Conservation (phyloP, 2,797 vertebrate genomes). For the Rhinogobio ventralis region DNA sequence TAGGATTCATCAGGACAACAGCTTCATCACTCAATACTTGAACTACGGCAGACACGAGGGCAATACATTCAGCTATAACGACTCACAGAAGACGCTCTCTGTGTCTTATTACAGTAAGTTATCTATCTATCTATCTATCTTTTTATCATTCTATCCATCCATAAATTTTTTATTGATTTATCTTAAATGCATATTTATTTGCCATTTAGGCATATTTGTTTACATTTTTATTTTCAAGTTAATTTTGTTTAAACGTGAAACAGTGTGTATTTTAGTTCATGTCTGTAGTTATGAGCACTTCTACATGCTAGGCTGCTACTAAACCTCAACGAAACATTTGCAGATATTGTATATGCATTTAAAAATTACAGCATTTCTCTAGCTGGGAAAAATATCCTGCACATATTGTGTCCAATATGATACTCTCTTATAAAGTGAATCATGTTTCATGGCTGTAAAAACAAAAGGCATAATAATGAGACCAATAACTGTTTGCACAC, state of each 20-base stretch:
- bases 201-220: too few species aligned
- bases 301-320: too few species aligned
- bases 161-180: too few species aligned
- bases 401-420: background rate
- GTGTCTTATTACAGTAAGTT: slow-evolving; percentile 76
- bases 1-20: slow-evolving; percentile 60
- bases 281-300: background rate
- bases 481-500: background rate
- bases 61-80: slow-evolving; percentile 75
- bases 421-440: background rate
- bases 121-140: too few species aligned
- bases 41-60: slow-evolving; percentile 76
- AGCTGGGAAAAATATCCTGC: background rate
- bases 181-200: too few species aligned
- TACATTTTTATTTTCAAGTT: too few species aligned
- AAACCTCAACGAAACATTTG: too few species aligned
- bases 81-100: slow-evolving; percentile 70
- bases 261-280: background rate
- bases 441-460: background rate
- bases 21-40: slow-evolving; percentile 61
- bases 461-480: background rate
- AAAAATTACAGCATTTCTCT: background rate
- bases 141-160: too few species aligned
- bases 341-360: background rate
- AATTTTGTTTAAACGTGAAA: too few species aligned